Conservation (phyloP, 2,888 invertebrate genomes). For the Drepana falcataria region DNA sequence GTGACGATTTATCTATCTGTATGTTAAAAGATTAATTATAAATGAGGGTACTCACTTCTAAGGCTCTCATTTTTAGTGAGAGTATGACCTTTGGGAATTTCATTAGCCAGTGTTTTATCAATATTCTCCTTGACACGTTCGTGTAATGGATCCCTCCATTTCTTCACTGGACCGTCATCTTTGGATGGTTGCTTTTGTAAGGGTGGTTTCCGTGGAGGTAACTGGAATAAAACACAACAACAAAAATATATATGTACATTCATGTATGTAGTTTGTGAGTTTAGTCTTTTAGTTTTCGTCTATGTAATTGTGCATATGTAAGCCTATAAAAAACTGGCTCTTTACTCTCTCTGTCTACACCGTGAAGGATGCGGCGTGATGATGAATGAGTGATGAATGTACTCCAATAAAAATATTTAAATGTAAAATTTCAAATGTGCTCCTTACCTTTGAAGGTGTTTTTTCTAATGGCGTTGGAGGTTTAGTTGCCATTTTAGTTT, state of each 20-base stretch:
- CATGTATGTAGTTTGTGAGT: no score
- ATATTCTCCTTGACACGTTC: slow-evolving; percentile 75
- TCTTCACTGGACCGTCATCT: slow-evolving; percentile 67
- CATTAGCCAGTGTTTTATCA: slow-evolving; percentile 70
- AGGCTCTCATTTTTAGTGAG: slow-evolving; percentile 74
- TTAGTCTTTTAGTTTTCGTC: no score
- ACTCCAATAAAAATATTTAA: no score
- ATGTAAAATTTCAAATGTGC: no score
- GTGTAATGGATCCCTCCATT: slow-evolving; percentile 74
- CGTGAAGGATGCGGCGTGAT: no score
- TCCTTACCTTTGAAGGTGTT: slow-evolving; percentile 51
- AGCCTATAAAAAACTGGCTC: no score
- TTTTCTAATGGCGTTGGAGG: slow-evolving; percentile 64
- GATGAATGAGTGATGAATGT: no score
- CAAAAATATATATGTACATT: neutral
- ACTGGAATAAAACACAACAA: slow-evolving; percentile 32
- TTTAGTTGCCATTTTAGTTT: slow-evolving; percentile 66
- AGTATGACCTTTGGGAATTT: slow-evolving; percentile 72
- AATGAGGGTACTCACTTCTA: slow-evolving; percentile 57
- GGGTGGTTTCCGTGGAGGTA: slow-evolving; percentile 68
- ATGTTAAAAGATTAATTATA: no score
- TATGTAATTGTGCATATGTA: no score
- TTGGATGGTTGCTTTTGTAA: slow-evolving; percentile 68
- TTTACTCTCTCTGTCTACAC: no score
- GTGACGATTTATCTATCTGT: no score